These are phyloP conservation scores for Momotus momota DNA, from an alignment of 2,797 vertebrate species.

Conservation along the genomic window DNA sequence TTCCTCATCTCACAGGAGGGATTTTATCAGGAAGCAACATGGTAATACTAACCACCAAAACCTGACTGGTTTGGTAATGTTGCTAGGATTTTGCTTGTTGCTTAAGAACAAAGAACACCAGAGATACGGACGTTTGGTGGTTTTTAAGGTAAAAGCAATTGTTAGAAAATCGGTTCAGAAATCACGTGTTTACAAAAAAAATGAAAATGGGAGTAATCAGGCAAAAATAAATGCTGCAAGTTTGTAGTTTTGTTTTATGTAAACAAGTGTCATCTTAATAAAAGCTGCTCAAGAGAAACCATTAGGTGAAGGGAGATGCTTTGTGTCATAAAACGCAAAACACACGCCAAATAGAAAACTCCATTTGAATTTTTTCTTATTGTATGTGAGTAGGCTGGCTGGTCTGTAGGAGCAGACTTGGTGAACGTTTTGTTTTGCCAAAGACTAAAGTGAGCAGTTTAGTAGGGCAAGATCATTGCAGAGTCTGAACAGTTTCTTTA, in stretches of 20 bases:
- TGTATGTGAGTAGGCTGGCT: background rate
- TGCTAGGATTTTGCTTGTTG: background rate
- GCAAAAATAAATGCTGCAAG: background rate
- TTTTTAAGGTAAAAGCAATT: background rate
- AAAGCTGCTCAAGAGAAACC: background rate
- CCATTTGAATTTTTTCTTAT: background rate
- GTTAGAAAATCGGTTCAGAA: background rate
- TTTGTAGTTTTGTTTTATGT: background rate
- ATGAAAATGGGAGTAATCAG: background rate
- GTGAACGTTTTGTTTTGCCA: slow-evolving; percentile 27
- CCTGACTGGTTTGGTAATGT: background rate
- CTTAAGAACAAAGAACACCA: background rate
- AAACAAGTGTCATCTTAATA: background rate
- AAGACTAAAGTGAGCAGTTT: background rate
- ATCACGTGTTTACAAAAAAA: background rate
- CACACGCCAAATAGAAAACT: background rate
- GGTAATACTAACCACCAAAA: background rate
- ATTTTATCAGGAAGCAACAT: background rate
- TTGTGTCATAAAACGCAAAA: slow-evolving; percentile 8
- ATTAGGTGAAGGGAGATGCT: background rate
- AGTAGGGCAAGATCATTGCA: slow-evolving; percentile 16
- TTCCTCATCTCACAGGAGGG: background rate
- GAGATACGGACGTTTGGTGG: rapidly evolving
- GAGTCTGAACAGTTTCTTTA: slow-evolving; percentile 42
- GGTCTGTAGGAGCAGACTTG: background rate